These are phyloP conservation scores for Cathartes aura DNA, from an alignment of 2,113 vertebrate species.

Conservation along the genomic window DNA sequence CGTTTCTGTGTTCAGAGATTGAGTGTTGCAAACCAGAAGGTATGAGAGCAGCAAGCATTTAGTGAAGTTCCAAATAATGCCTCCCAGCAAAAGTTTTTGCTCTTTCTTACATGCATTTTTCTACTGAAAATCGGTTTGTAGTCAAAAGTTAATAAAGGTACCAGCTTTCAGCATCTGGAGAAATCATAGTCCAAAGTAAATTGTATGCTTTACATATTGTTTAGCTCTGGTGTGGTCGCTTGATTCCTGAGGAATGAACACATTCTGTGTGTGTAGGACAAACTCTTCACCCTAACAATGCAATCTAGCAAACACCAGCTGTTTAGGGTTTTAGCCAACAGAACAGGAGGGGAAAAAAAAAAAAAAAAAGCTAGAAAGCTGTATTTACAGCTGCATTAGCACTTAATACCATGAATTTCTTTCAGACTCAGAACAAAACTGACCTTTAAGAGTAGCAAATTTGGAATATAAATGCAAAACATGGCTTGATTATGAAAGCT, in stretches of 20 bases:
- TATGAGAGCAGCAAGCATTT: neutral
- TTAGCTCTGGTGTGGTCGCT: conserved; percentile 74
- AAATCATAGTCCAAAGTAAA: conserved; percentile 69
- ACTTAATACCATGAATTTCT: conserved; percentile 47
- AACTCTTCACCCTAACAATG: conserved; percentile 74
- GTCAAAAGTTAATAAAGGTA: conserved; percentile 42
- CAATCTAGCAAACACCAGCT: conserved; percentile 76
- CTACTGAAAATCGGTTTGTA: conserved; percentile 1
- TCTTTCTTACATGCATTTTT: conserved; percentile 14
- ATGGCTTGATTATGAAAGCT: neutral
- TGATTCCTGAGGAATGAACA: conserved; percentile 76
- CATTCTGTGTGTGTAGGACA: conserved; percentile 36
- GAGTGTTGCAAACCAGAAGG: neutral
- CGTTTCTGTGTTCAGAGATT: neutral
- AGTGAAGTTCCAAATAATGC: neutral
- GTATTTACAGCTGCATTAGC: conserved; percentile 64
- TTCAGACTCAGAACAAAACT: conserved; percentile 29
- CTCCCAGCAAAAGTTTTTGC: neutral
- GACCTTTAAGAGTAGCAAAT: conserved; percentile 9
- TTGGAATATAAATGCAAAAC: conserved; percentile 14
- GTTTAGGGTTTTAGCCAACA: conserved; percentile 52
- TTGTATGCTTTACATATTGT: conserved; percentile 50
- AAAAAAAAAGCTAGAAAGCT: neutral
- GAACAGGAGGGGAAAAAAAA: neutral
- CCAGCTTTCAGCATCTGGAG: conserved; percentile 76